Evolutionary conservation across 2,113 vertebrate species (phyloP).

Genomic region (Nettapus auritus): DNA sequence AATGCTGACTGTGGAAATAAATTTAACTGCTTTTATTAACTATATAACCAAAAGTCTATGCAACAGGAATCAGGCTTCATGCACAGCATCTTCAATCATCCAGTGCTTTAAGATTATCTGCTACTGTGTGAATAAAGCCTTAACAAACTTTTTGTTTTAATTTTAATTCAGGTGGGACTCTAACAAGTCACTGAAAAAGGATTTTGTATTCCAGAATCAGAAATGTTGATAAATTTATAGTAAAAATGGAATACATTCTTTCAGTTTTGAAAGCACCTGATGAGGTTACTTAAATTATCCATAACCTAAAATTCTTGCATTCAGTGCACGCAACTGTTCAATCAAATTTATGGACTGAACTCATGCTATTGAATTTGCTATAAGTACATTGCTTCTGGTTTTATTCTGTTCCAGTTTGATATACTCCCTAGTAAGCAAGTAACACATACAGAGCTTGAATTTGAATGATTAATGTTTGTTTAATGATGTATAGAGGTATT

Average conservation of each 20-base stretch:
- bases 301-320: neutral
- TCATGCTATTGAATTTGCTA: neutral
- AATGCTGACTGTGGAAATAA: neutral
- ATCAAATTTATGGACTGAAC: constrained; percentile 4
- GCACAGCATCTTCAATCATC: neutral
- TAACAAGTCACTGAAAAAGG: neutral
- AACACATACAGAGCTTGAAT: neutral
- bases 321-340: neutral
- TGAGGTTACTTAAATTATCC: neutral
- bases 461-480: constrained; percentile 46
- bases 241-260: neutral
- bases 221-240: neutral
- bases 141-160: neutral
- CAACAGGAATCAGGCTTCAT: neutral
- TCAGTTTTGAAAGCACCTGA: neutral
- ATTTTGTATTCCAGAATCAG: neutral
- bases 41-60: neutral
- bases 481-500: constrained; percentile 29
- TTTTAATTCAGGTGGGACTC: neutral
- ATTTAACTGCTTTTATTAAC: neutral
- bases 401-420: constrained; percentile 8
- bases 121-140: neutral
- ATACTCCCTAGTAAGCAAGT: neutral
- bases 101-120: neutral
- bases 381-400: constrained; percentile 11